A percentile compares a stretch with the other conserved stretches of the same genome.
phyloP scores from a whole-genome alignment of 2,113 vertebrate genomes.

The Xenopus borealis region DNA sequence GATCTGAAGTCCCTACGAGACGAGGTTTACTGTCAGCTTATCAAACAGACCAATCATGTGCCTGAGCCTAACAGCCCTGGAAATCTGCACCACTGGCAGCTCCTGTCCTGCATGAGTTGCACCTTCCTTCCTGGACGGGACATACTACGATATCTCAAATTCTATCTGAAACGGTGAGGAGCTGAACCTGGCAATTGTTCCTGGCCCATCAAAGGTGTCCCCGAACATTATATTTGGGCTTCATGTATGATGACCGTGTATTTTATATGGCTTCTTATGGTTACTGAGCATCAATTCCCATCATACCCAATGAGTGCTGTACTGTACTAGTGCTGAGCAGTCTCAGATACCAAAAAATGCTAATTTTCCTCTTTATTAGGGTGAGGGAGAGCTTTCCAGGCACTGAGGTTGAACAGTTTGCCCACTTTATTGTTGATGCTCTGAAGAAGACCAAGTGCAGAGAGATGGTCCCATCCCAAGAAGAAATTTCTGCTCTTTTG shows the following conservation, averaged over 20 bases:
- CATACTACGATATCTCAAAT: constrained; percentile 87
- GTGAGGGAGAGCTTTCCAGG: constrained; percentile 77
- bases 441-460: constrained; percentile 85
- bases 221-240: no score
- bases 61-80: constrained; percentile 81
- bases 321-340: no score
- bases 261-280: no score
- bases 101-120: constrained; percentile 88
- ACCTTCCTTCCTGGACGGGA: constrained; percentile 84
- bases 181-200: no score
- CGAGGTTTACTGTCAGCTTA: constrained; percentile 90
- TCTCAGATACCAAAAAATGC: no score
- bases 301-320: no score
- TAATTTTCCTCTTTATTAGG: constrained; percentile 52
- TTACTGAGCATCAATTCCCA: no score
- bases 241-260: no score
- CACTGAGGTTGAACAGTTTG: constrained; percentile 82
- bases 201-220: no score
- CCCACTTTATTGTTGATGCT: constrained; percentile 80
- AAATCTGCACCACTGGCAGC: constrained; percentile 85
- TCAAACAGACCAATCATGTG: constrained; percentile 92
- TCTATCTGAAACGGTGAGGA: constrained; percentile 82
- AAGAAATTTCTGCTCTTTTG: constrained; percentile 85
- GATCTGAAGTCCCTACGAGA: constrained; percentile 84
- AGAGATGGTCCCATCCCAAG: constrained; percentile 88